Evolutionary conservation across 2,888 invertebrate genomes (phyloP), one percentile per base, ranked within the genome.

Genomic region (Ypsolopha sequella): DNA sequence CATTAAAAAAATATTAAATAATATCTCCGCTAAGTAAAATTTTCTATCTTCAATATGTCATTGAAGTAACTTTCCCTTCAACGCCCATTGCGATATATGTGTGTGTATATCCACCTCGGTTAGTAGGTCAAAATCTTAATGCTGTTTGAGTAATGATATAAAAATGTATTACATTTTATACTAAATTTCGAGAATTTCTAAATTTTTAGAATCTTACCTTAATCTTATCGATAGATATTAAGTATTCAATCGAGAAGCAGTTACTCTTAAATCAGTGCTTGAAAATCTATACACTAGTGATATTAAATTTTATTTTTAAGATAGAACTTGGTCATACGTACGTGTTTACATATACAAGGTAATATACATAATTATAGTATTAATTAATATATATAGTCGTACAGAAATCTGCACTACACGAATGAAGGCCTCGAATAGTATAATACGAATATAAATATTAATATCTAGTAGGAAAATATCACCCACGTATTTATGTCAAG

Each of bases 401-500:
- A 65, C 68, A 63, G 64, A 65, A 64, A 66, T 41, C 34, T 35
- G 11, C 57, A 62, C 68, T 73, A 79, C 61, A 67, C 69, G 73
- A 74, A 73, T 73, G 73, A 84, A 84, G 84, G 84, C 82, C 82
- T 79, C 84, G 73, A 71, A 73, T 71, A 76, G 59, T 76, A 65
- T 75, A 75, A 58, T 76, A 80, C 70, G 46, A 54, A 71, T 66
- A 70, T 62, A 64, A 66, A 61, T 57, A 54, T 49, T 50, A 69
- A 66, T 69, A 72, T 67, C 63, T 73, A 69, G 63, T 72, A 73
- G 70, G 70, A 76, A 72, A 73, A 62, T 76, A 70, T 69, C 63
- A 65, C 68, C 74, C 69, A 68, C 53, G 58, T 58, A 59, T 60
- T 60, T 24, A 24, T 24, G 24, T 24, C 24, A 24, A 24, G 4